These are phyloP conservation scores for Oscheius sp. DNA, from an alignment of 1,140 invertebrate species.

Conservation along the genomic window DNA sequence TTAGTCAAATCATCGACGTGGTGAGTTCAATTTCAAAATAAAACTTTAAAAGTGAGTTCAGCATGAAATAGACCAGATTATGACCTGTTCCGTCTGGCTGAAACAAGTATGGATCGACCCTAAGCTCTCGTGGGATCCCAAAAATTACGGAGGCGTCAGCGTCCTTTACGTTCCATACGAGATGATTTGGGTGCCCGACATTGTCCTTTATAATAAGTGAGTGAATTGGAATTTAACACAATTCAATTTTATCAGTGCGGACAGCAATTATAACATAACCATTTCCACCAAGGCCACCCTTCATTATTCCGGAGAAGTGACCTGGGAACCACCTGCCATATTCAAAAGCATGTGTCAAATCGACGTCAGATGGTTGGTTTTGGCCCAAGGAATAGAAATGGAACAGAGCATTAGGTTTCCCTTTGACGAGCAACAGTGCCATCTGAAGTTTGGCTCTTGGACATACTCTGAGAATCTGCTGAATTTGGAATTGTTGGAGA, in stretches of 20 bases:
- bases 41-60: constrained; percentile 60
- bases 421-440: constrained; percentile 86
- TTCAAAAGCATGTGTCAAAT: constrained; percentile 94
- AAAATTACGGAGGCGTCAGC: constrained; percentile 87
- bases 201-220: constrained; percentile 52
- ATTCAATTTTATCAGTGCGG: constrained; percentile 62
- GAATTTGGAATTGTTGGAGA: constrained; percentile 53
- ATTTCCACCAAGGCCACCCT: constrained; percentile 66
- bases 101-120: constrained; percentile 91
- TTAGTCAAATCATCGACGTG: constrained; percentile 92
- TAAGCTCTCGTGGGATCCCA: constrained; percentile 91
- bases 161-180: constrained; percentile 70
- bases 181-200: constrained; percentile 88
- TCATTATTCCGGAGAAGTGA: constrained; percentile 80
- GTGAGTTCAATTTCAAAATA: constrained; percentile 66
- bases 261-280: constrained; percentile 67
- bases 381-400: constrained; percentile 10
- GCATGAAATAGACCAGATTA: constrained; percentile 92
- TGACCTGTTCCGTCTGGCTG: constrained; percentile 90
- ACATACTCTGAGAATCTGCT: constrained; percentile 75
- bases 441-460: constrained; percentile 93
- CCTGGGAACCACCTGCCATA: constrained; percentile 96
- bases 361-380: constrained; percentile 75
- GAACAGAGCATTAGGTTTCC: constrained; percentile 63
- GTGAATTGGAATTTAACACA: constrained; percentile 7